phyloP scores from a whole-genome alignment of 2,113 vertebrate genomes.

The Eulemur macaco region DNA sequence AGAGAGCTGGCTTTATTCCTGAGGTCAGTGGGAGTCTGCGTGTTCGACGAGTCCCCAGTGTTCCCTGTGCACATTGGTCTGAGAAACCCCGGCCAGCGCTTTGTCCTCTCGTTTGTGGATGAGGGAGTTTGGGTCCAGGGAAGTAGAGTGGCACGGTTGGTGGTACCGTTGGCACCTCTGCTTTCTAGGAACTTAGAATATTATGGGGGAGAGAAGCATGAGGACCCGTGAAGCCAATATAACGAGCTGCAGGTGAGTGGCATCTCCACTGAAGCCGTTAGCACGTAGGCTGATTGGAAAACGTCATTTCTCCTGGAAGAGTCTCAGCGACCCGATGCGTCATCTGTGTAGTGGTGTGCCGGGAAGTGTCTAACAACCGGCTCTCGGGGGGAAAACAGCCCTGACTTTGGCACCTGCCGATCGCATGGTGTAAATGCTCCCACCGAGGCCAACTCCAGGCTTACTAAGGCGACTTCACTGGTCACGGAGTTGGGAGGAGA shows the following conservation, averaged over 20 bases:
- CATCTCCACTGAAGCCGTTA: no score
- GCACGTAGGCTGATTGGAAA: neutral
- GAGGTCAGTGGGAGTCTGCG: accelerated
- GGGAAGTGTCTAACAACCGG: neutral
- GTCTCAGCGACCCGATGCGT: neutral
- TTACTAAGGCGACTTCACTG: neutral
- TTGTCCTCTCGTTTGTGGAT: neutral
- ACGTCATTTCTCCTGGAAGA: neutral
- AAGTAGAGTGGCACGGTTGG: neutral
- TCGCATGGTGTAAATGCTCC: neutral
- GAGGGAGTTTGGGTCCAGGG: neutral
- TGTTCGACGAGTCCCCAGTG: no score
- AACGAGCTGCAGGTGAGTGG: neutral
- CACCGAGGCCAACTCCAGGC: neutral
- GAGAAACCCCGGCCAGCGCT: accelerated
- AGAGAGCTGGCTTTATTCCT: neutral
- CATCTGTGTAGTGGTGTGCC: accelerated
- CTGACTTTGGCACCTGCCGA: neutral
- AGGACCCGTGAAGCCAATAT: neutral
- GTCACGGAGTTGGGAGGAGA: neutral
- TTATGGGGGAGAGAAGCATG: accelerated
- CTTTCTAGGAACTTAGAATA: neutral
- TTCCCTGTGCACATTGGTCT: accelerated
- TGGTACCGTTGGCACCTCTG: no score
- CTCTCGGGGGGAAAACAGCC: neutral